A percentile compares a stretch with the other conserved stretches of the same genome.
These are phyloP conservation scores for Drosophila lacicola DNA, from an alignment of 2,888 invertebrate species.

Conservation along the genomic window DNA sequence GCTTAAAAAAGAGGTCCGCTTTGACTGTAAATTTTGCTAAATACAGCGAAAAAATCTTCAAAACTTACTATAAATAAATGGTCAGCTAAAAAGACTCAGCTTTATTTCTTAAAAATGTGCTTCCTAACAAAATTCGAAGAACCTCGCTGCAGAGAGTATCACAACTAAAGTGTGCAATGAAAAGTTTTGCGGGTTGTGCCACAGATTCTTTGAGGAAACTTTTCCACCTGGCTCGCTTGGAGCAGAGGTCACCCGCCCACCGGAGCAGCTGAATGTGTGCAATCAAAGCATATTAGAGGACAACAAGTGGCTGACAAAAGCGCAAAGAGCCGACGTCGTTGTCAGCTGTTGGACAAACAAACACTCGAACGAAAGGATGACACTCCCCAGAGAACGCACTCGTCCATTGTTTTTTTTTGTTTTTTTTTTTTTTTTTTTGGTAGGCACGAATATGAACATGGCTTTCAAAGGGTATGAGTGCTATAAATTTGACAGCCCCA, in stretches of 20 bases:
- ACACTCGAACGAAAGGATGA: conserved; percentile 29
- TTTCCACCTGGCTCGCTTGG: conserved; percentile 32
- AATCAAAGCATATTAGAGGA: conserved; percentile 48
- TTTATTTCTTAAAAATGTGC: background rate
- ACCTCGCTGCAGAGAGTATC: conserved; percentile 7
- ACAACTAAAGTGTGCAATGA: conserved; percentile 32
- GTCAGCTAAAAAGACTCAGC: too few species aligned
- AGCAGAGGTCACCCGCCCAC: background rate
- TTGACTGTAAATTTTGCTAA: too few species aligned
- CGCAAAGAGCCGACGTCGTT: conserved; percentile 24
- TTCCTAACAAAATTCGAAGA: background rate
- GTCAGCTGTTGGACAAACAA: conserved; percentile 35
- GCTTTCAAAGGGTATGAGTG: conserved; percentile 44
- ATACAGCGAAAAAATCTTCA: too few species aligned
- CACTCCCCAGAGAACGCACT: conserved; percentile 19
- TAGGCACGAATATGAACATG: conserved; percentile 19
- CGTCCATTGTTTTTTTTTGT: conserved; percentile 34
- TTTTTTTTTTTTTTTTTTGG: background rate
- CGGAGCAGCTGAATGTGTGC: conserved; percentile 26
- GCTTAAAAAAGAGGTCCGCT: too few species aligned
- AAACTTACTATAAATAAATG: too few species aligned
- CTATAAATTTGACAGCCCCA: conserved; percentile 61
- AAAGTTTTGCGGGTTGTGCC: conserved; percentile 43
- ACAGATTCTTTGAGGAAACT: conserved; percentile 48
- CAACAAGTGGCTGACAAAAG: conserved; percentile 63